Percentiles rank a stretch among this genome's conserved stretches.
Evolutionary conservation across 2,113 vertebrate genomes (phyloP).

Genomic region (Hydropotes inermis): DNA sequence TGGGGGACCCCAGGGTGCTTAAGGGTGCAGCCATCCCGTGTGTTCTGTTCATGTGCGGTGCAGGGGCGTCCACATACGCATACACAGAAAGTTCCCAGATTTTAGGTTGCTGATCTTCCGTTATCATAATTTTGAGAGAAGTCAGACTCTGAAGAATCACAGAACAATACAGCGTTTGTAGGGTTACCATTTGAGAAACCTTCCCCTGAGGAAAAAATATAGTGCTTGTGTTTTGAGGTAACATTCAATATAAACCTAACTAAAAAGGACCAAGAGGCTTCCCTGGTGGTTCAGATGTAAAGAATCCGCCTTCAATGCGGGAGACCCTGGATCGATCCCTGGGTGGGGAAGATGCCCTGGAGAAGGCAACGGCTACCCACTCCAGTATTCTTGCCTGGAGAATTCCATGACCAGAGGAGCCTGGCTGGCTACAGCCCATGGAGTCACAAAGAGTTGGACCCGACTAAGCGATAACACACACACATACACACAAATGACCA

Average conservation of each 20-base stretch:
- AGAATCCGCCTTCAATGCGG: not conserved
- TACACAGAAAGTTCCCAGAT: not conserved
- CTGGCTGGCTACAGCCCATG: not conserved
- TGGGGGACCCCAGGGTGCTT: not conserved
- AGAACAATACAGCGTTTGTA: not conserved
- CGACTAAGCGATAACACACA: not conserved
- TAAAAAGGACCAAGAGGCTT: not conserved
- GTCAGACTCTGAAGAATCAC: not conserved
- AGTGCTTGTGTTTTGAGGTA: constrained; percentile 1
- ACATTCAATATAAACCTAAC: constrained; percentile 2
- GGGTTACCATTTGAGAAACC: not conserved
- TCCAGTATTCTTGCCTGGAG: not conserved
- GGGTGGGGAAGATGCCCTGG: not conserved
- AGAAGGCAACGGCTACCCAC: not conserved
- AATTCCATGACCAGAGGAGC: not conserved
- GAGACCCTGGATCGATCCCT: not conserved
- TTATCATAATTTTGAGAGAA: not conserved
- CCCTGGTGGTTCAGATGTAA: not conserved
- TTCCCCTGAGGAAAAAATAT: not conserved
- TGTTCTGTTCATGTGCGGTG: fast-evolving
- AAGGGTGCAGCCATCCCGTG: fast-evolving
- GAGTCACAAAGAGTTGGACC: not conserved
- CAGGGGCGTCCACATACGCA: fast-evolving
- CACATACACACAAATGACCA: not conserved
- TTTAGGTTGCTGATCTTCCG: not conserved